Base-by-base conservation (phyloP, 2,113 vertebrate species). In the Rhinolophus sinicus region DNA sequence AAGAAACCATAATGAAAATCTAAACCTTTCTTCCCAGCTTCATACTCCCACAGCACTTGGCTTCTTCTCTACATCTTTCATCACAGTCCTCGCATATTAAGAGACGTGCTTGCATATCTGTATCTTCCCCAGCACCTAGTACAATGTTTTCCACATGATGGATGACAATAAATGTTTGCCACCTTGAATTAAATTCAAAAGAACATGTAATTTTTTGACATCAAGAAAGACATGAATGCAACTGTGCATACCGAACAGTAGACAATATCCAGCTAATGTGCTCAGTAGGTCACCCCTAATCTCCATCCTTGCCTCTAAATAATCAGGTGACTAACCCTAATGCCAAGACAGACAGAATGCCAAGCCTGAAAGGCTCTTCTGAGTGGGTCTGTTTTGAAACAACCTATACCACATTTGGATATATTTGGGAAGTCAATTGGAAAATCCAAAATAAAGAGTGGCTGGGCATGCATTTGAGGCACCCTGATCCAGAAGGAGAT, bases 361-460 rank as follows among this genome's bases (percentile, higher is more conserved):
- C 64, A 75, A 90, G 22, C 15, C 19, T 52, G 72, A 91, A 76
- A 70, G 65, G 35, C 5, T 91, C 56, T 82, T 96, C 47, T 70
- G 1, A 73, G 24, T 21, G 4, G 13, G 7, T 81, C 88, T 78
- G 62, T 52, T 92, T 76, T 90, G 24, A 84, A 95, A 87, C 10
- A 58, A 83, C 50, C 18, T 78, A 40, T 19, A 65, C 24, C 38
- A 65, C 19, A 76, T 96, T 69, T 35, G 94, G 13, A 89, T 83
- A 47, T 54, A 58, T 60, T 58, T 81, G 56, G 38, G 38, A 78
- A 96, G 65, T 84, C 40, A 85, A 58, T 0, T 75, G 50, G 75
- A 69, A 96, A 96, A 87, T 81, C 38, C 47, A 60, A 96, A 95
- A 92, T 70, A 87, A 62, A 77, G 26, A 86, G 92, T 35, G 16